Base-by-base conservation (phyloP, 2,113 vertebrate species). In the Thermophis baileyi region DNA sequence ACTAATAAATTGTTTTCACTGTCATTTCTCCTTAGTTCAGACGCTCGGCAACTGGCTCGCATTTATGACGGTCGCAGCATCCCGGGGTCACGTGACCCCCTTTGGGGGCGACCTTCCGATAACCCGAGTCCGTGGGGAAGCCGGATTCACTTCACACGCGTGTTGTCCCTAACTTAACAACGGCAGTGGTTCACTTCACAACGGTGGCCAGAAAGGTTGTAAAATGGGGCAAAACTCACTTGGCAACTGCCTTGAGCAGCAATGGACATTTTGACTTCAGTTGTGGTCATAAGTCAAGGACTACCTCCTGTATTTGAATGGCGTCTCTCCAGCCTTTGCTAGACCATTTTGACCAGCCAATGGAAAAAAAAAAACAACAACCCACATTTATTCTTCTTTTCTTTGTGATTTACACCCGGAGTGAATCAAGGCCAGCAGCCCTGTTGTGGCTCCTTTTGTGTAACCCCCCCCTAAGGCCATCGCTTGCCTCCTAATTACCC, bases 311-410 rank as follows among this genome's bases (percentile, higher is more conserved):
- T 30, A 14, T 35, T 40, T 74, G 16, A 40, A n/a, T 3, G 16
- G 6, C 16, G 0, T 74, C 14, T 18, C 30, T 35, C 30, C 4
- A 14, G 63, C 69, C 69, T 18, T 35, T 7, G 63, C n/a, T 74
- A 2, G 30, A 6, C 94, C 95, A 94, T 96, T 94, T 90, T 92
- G 94, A 93, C 93, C 94, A 8, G 94, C 95, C 92, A 96, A 96
- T 95, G 89, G 92, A 87, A 90, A 6, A 7, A 7, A 7, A 22
- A 24, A 24, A 6, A 50, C 50, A 1, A 12, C 11, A 22, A 24
- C 1, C 54, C 22, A 53, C 2, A 3, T 90, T 89, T 14, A 0
- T 47, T 0, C 35, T 25, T 0, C 6, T 54, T 60, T 27, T 35
- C 53, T 60, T 47, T 0, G 0, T 87, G 0, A 90, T 24, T 89